Conservation (phyloP, 1,140 invertebrate genomes). For the Bacillus rossius region DNA sequence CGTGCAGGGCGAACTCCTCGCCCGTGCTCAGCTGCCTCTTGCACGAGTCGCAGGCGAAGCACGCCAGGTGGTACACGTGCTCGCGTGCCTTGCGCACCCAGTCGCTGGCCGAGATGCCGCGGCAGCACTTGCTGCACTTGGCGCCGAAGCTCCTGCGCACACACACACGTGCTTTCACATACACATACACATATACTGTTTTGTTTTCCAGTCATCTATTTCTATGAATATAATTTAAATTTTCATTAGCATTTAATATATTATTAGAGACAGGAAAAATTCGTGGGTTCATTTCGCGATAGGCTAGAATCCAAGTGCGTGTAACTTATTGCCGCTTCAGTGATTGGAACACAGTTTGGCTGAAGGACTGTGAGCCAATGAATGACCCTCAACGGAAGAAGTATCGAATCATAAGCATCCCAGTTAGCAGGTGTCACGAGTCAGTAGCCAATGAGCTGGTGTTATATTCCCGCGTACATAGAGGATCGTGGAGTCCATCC, state of each 20-base stretch:
- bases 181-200: not conserved
- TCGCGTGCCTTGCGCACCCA: constrained; percentile 94
- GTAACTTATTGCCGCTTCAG: too few relatives aligned
- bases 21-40: constrained; percentile 94
- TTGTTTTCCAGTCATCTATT: not conserved
- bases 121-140: constrained; percentile 92
- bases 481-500: too few relatives aligned
- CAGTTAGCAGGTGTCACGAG: too few relatives aligned
- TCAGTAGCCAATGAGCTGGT: too few relatives aligned
- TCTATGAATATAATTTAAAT: not conserved
- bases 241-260: not conserved
- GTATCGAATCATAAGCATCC: too few relatives aligned
- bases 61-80: constrained; percentile 95
- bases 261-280: too few relatives aligned
- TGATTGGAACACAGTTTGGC: too few relatives aligned
- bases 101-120: constrained; percentile 88
- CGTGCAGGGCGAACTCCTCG: constrained; percentile 95
- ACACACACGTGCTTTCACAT: constrained; percentile 9
- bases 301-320: too few relatives aligned
- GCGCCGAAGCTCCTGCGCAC: constrained; percentile 86
- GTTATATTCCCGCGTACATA: too few relatives aligned
- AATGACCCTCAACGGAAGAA: too few relatives aligned
- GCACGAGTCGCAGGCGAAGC: constrained; percentile 97
- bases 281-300: too few relatives aligned
- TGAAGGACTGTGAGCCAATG: too few relatives aligned